Evolutionary conservation across 1,140 invertebrate genomes (phyloP), one percentile per base, ranked within the genome.

Genomic region (Drosophila paulistorum): DNA sequence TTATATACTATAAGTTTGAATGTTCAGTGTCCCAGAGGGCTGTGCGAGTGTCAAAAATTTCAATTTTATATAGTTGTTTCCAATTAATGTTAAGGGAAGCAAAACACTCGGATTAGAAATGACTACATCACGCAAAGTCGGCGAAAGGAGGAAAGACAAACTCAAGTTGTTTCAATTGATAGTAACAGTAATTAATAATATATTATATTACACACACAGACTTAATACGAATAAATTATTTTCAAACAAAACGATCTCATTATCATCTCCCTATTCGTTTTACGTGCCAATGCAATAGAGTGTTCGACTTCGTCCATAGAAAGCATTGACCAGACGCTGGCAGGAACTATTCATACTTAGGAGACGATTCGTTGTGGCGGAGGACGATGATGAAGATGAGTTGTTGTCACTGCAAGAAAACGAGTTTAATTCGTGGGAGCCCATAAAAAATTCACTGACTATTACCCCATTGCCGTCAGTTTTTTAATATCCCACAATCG

Each of bases 401-500:
- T 61, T 77, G 7, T 3, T 26, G 23, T 90, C 87, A 11, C 87
- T 90, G 37, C 41, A 51, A 23, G 51, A 26, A 66, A 55, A 57
- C 51, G 6, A 58, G 42, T n/a, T 20, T 0, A 10, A 17, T 45
- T 30, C 30, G 10, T 11, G 17, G 5, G 6, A 7, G 7, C 37
- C 1, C 17, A 54, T 17, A 37, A 48, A 11, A 41, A 30, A 1
- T 41, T 45, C 11, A 11, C 1, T 10, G 10, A 6, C 14, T n/a
- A 68, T 42, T 61, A 92, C 89, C 82, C 68, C 69, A 81, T 85
- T 13, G 86, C 72, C 11, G 77, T 66, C 5, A 91, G 55, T 54
- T 91, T 91, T 54, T 90, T 90, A 6, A 93, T 84, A 90, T 97
- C 94, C 94, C 94, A 97, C 61, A 97, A 72, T 90, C 94, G 94